Percentiles rank a stretch among this genome's conserved stretches.
Conservation (phyloP, 2,113 vertebrate species). For the Campylomormyrus tamandua region DNA sequence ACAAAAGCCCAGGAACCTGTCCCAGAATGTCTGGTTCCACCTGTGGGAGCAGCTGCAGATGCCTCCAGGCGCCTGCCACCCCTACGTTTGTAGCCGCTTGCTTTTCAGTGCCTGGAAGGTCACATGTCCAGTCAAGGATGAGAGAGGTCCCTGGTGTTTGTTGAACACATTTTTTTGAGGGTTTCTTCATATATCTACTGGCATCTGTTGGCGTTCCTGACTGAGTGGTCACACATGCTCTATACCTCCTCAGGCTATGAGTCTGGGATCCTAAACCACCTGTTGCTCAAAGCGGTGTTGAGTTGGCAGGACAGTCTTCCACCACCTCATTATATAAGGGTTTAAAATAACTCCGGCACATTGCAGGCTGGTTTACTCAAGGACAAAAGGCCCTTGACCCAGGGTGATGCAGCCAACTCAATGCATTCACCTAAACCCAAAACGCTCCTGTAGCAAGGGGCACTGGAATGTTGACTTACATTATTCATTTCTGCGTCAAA, state of each 20-base stretch:
- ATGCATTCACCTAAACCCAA: not conserved
- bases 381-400: constrained; percentile 37
- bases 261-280: constrained; percentile 37
- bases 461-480: not conserved
- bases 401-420: not conserved
- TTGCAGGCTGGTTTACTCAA: constrained; percentile 37
- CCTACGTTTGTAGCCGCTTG: not conserved
- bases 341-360: constrained; percentile 45
- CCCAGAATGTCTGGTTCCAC: constrained; percentile 18
- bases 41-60: constrained; percentile 4
- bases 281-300: constrained; percentile 55
- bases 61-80: not conserved
- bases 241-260: not conserved
- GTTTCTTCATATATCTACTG: not conserved
- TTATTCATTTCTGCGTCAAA: not conserved
- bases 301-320: constrained; percentile 42
- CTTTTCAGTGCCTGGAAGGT: not conserved
- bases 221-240: not conserved
- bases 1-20: constrained; percentile 9
- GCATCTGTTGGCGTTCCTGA: not conserved
- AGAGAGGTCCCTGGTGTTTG: not conserved
- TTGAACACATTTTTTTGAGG: not conserved
- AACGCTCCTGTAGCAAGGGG: not conserved
- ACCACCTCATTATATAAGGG: constrained; percentile 49
- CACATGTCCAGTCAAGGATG: not conserved